Conservation (phyloP, 2,888 invertebrate genomes). For the Agriopis aurantiaria region DNA sequence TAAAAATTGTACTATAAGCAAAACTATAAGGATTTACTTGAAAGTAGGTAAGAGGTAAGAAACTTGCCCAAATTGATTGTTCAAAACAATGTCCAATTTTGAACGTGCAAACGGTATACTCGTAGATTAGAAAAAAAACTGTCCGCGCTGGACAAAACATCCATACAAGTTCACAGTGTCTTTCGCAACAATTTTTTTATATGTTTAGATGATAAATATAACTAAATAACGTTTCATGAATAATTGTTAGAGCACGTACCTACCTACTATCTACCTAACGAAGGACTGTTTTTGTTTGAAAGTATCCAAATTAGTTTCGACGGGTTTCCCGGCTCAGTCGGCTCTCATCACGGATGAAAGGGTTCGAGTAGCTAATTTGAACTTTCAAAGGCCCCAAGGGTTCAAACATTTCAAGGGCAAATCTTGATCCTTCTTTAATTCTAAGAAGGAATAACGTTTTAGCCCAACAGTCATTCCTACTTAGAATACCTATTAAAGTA, state of each 20-base stretch:
- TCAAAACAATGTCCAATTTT: too few relatives aligned
- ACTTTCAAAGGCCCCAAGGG: constrained; percentile 5
- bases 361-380: constrained; percentile 12
- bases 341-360: constrained; percentile 9
- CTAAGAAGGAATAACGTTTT: too few relatives aligned
- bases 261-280: neutral
- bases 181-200: too few relatives aligned
- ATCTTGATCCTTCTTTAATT: neutral
- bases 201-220: neutral
- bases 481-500: neutral
- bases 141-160: too few relatives aligned
- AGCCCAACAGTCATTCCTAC: neutral
- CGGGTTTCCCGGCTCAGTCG: constrained; percentile 7
- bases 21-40: too few relatives aligned
- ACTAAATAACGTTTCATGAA: constrained; percentile 6
- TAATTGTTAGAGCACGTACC: neutral
- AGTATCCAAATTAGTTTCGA: constrained; percentile 19
- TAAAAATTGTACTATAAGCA: too few relatives aligned
- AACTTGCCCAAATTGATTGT: too few relatives aligned
- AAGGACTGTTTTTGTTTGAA: constrained; percentile 12
- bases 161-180: too few relatives aligned
- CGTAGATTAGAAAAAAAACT: too few relatives aligned
- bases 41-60: too few relatives aligned
- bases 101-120: too few relatives aligned
- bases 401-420: constrained; percentile 7